Conservation (phyloP, 2,888 invertebrate genomes). For the Xiphydria camelus region DNA sequence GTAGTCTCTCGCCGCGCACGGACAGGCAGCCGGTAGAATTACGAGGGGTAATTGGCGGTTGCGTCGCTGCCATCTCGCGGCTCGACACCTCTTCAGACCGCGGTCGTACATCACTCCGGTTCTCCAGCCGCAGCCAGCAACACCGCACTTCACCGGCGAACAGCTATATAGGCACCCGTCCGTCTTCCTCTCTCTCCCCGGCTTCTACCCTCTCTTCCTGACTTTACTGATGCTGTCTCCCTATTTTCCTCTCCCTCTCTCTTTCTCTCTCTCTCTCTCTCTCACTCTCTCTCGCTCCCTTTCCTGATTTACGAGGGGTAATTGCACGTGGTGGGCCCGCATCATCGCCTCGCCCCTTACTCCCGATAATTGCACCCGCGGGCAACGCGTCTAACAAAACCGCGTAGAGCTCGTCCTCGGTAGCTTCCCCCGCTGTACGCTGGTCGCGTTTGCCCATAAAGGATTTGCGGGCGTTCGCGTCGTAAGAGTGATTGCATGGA, state of each 20-base stretch:
- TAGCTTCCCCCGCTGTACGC: slow-evolving; percentile 2
- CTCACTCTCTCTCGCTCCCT: slow-evolving; percentile 16
- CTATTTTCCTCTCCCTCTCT: slow-evolving; percentile 4
- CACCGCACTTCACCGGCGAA: slow-evolving; percentile 13
- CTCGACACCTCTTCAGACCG: slow-evolving; percentile 36
- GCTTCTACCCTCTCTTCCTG: slow-evolving; percentile 4
- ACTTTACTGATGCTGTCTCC: too few relatives aligned
- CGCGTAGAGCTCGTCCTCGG: slow-evolving; percentile 12
- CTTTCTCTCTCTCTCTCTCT: slow-evolving; percentile 1
- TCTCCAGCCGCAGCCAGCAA: slow-evolving; percentile 13
- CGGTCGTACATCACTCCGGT: slow-evolving; percentile 27
- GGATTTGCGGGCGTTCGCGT: slow-evolving; percentile 12
- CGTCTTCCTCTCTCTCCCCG: slow-evolving; percentile 5
- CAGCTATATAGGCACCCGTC: not conserved
- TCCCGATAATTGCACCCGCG: slow-evolving; percentile 29
- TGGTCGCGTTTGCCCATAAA: not conserved
- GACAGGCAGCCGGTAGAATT: slow-evolving; percentile 19
- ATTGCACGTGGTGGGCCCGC: slow-evolving; percentile 33
- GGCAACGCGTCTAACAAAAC: slow-evolving; percentile 24
- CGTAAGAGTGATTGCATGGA: slow-evolving; percentile 15
- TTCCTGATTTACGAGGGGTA: slow-evolving; percentile 40
- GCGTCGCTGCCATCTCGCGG: slow-evolving; percentile 26
- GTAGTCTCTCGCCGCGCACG: slow-evolving; percentile 3
- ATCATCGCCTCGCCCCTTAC: slow-evolving; percentile 28
- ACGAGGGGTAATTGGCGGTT: slow-evolving; percentile 35